These are phyloP conservation scores for Melanchra persicariae DNA, from an alignment of 2,888 invertebrate genomes.

Conservation along the genomic window DNA sequence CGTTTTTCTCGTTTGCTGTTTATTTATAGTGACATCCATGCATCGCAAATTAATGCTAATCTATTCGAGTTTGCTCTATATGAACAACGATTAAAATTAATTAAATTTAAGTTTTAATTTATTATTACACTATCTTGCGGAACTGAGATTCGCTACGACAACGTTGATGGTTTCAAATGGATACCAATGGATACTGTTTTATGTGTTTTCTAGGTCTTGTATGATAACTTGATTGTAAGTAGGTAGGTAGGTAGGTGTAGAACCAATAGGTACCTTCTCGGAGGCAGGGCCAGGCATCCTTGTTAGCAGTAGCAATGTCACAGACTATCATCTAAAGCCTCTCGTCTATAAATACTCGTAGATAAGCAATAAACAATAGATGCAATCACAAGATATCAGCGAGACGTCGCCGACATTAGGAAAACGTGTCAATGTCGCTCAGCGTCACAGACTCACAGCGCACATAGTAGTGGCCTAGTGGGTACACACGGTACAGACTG, in stretches of 20 bases:
- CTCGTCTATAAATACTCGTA: conserved; percentile 19
- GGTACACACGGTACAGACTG: too few relatives aligned
- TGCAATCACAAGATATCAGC: conserved; percentile 27
- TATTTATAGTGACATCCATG: conserved; percentile 34
- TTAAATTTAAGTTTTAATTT: conserved; percentile 37
- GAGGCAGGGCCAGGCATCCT: neutral
- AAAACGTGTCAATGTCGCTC: conserved; percentile 58
- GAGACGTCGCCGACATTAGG: conserved; percentile 8
- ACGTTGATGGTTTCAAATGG: too few relatives aligned
- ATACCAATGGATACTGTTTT: neutral
- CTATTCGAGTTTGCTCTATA: conserved; percentile 15
- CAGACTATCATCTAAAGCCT: conserved; percentile 3
- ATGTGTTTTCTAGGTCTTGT: neutral
- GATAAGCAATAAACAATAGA: conserved; percentile 38
- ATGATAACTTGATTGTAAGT: neutral
- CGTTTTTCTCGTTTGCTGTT: conserved; percentile 47
- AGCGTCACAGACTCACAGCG: neutral
- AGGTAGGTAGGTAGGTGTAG: too few relatives aligned
- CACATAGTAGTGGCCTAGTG: too few relatives aligned
- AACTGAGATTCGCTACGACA: conserved; percentile 2
- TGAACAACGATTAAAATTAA: conserved; percentile 37
- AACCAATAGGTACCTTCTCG: neutral
- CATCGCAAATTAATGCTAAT: conserved; percentile 44
- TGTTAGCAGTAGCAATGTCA: conserved; percentile 39
- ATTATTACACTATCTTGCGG: conserved; percentile 21